Conservation (phyloP, 2,888 invertebrate species). For the Chymomyza amoena region DNA sequence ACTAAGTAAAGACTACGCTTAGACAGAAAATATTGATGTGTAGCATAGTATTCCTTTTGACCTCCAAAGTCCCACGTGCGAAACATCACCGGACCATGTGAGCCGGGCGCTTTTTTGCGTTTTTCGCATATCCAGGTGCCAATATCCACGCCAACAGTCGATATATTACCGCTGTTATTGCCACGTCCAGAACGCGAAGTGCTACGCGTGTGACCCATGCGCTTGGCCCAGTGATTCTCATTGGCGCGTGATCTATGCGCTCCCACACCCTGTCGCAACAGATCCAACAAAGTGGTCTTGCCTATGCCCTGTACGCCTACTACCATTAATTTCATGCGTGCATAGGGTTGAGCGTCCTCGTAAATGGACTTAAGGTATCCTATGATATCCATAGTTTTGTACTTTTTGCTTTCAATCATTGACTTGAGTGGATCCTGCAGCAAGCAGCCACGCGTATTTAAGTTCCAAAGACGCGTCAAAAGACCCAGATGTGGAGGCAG, state of each 20-base stretch:
- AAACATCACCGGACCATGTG: slow-evolving; percentile 91
- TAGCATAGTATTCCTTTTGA: slow-evolving; percentile 98
- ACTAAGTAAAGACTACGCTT: slow-evolving; percentile 96
- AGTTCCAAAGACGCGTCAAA: slow-evolving; percentile 95
- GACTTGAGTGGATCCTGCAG: slow-evolving; percentile 92
- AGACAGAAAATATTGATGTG: slow-evolving; percentile 98
- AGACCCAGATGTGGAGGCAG: slow-evolving; percentile 97
- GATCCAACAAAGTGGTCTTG: slow-evolving; percentile 95
- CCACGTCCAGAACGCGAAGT: slow-evolving; percentile 87
- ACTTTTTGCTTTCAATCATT: slow-evolving; percentile 95
- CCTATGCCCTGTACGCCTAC: slow-evolving; percentile 92
- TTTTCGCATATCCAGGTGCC: slow-evolving; percentile 96
- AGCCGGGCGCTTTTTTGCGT: slow-evolving; percentile 85
- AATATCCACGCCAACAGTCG: slow-evolving; percentile 98
- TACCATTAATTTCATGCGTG: slow-evolving; percentile 97
- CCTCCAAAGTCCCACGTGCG: slow-evolving; percentile 99
- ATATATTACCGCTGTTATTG: slow-evolving; percentile 83
- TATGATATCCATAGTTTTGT: slow-evolving; percentile 96
- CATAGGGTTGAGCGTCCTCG: slow-evolving; percentile 95
- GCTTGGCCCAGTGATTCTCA: slow-evolving; percentile 93
- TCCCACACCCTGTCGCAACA: slow-evolving; percentile 93
- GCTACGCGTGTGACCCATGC: slow-evolving; percentile 94
- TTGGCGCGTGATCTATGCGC: slow-evolving; percentile 82
- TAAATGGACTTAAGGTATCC: slow-evolving; percentile 91
- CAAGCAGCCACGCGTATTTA: slow-evolving; percentile 93